phyloP scores from a whole-genome alignment of 2,797 vertebrate genomes.

The Psittacula derbiana region DNA sequence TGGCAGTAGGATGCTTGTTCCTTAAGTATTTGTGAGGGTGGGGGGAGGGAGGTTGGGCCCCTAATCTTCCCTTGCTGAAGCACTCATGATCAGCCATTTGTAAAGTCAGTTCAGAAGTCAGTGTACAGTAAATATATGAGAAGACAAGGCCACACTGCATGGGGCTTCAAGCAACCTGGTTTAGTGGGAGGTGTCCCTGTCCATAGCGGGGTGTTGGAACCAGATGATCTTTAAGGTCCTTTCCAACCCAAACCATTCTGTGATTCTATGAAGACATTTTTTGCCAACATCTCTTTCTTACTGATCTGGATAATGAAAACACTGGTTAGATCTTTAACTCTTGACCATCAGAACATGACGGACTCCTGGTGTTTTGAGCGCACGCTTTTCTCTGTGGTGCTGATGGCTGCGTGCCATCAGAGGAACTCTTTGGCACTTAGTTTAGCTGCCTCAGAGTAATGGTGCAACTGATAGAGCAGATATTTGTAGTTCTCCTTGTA shows the following conservation, averaged over 20 bases:
- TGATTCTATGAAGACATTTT: background rate
- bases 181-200: no score
- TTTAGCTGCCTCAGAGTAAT: background rate
- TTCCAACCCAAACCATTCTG: background rate
- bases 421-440: background rate
- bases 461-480: background rate
- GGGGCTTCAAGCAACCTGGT: background rate
- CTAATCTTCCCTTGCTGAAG: background rate
- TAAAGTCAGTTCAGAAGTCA: background rate
- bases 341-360: background rate
- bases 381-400: background rate
- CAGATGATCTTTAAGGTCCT: background rate
- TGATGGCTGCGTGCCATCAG: background rate
- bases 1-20: background rate
- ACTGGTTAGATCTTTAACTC: background rate
- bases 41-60: fast-evolving
- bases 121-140: background rate
- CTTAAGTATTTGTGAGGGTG: background rate
- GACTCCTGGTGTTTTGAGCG: background rate
- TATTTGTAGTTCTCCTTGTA: background rate
- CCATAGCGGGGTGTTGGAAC: background rate
- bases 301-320: background rate
- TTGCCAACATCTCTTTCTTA: background rate
- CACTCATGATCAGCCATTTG: background rate
- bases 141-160: background rate